A percentile compares a stretch with the other conserved stretches of the same genome.
Evolutionary conservation across 2,113 vertebrate genomes (phyloP).

Genomic region (Salvelinus alpinus): DNA sequence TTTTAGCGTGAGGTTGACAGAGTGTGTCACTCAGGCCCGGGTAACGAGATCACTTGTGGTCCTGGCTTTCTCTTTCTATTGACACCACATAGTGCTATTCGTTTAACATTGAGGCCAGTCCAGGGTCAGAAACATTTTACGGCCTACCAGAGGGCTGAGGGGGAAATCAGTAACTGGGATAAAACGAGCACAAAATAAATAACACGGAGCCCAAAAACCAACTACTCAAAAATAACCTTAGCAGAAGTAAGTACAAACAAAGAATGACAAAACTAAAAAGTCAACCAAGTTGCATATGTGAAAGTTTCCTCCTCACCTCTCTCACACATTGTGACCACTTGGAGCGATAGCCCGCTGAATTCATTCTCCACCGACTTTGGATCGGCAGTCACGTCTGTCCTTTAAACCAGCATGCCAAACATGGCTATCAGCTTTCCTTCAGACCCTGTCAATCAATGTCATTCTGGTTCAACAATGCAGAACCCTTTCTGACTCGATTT

Average conservation of each 20-base stretch:
- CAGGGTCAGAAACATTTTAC: constrained; percentile 18
- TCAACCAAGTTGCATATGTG: constrained; percentile 53
- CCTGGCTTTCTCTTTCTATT: constrained; percentile 27
- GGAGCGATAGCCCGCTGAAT: constrained; percentile 69
- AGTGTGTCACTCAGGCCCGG: constrained; percentile 18
- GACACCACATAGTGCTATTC: constrained; percentile 20
- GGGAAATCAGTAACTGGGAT: constrained; percentile 17
- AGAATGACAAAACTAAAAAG: constrained; percentile 60
- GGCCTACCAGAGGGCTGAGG: constrained; percentile 7
- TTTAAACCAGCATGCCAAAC: constrained; percentile 78
- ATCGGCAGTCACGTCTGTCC: constrained; percentile 76
- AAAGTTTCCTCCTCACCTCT: constrained; percentile 61
- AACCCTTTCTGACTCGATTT: constrained; percentile 67
- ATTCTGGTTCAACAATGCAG: constrained; percentile 82
- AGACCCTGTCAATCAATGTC: constrained; percentile 82
- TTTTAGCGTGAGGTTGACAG: constrained; percentile 44
- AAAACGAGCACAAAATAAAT: constrained; percentile 22
- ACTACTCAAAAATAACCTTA: constrained; percentile 38
- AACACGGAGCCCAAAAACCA: background rate
- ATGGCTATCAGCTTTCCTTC: constrained; percentile 81
- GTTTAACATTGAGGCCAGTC: constrained; percentile 27
- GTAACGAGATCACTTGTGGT: background rate
- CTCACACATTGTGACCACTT: constrained; percentile 59
- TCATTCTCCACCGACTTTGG: constrained; percentile 75
- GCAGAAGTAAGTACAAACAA: constrained; percentile 47